Percentiles rank a stretch among this genome's conserved stretches.
These are phyloP conservation scores for Pogonus chalceus DNA, from an alignment of 1,140 invertebrate genomes.

Conservation along the genomic window DNA sequence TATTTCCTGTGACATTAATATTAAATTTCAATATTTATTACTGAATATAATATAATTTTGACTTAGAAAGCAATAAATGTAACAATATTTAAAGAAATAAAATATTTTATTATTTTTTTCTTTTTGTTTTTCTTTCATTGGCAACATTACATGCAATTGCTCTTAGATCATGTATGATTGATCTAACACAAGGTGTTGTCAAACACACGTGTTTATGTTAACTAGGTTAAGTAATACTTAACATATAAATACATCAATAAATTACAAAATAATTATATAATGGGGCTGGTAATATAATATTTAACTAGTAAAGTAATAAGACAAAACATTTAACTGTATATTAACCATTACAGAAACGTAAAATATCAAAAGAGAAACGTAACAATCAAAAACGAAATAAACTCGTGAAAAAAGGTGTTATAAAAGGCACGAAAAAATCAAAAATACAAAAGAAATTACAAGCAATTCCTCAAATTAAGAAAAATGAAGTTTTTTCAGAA, in stretches of 20 bases:
- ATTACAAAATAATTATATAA: neutral
- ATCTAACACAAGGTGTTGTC: too few species aligned
- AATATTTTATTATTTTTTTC: too few species aligned
- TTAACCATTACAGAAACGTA: constrained; percentile 32
- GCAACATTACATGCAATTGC: too few species aligned
- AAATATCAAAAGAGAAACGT: constrained; percentile 50
- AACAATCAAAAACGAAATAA: constrained; percentile 53
- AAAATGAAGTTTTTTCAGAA: constrained; percentile 26
- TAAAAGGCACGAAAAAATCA: constrained; percentile 42
- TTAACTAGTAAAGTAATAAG: constrained; percentile 31
- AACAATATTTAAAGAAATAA: too few species aligned
- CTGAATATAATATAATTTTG: neutral
- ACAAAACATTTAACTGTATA: neutral
- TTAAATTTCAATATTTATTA: neutral
- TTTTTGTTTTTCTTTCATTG: too few species aligned
- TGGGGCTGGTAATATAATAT: constrained; percentile 14
- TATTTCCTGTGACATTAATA: too few species aligned
- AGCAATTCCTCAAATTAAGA: constrained; percentile 14
- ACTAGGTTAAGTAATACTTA: too few species aligned
- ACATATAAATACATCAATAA: too few species aligned
- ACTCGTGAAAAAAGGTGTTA: constrained; percentile 47
- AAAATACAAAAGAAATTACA: neutral
- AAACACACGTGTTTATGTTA: too few species aligned
- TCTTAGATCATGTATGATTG: too few species aligned
- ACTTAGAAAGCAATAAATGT: too few species aligned